Evolutionary conservation across 2,888 invertebrate genomes (phyloP).

Genomic region (Xanthorhoe spadicearia): DNA sequence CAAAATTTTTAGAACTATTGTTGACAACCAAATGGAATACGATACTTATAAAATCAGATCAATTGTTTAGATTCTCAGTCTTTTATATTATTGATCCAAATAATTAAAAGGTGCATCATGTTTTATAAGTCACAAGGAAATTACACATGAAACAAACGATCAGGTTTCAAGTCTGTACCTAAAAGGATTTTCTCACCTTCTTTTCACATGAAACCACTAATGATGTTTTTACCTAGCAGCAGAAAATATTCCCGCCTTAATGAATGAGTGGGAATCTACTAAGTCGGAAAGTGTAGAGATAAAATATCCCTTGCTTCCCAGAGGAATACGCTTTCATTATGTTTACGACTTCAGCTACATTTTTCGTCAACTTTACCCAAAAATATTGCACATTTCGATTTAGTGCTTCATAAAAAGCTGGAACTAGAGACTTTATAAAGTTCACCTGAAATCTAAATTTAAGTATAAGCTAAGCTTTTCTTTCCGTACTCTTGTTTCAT

Average conservation of each 20-base stretch:
- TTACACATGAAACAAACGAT: constrained; percentile 5
- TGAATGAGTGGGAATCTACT: constrained; percentile 38
- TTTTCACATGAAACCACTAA: constrained; percentile 36
- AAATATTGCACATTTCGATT: constrained; percentile 7
- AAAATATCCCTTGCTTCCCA: constrained; percentile 26
- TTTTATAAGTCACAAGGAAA: background rate
- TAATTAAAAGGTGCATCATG: background rate
- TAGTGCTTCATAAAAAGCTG: background rate
- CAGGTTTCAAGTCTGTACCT: constrained; percentile 16
- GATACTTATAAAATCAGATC: no score
- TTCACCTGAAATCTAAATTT: background rate
- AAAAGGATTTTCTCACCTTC: constrained; percentile 28
- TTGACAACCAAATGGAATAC: no score
- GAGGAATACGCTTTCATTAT: constrained; percentile 30
- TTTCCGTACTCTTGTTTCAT: background rate
- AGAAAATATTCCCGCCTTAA: constrained; percentile 39
- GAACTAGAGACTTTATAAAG: background rate
- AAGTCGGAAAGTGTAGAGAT: constrained; percentile 43
- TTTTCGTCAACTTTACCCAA: constrained; percentile 16
- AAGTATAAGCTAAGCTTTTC: background rate
- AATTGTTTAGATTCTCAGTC: background rate
- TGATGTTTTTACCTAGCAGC: constrained; percentile 38
- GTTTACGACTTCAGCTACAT: constrained; percentile 16
- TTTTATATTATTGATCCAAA: background rate
- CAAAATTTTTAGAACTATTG: no score